Evolutionary conservation across 2,113 vertebrate genomes (phyloP).

Genomic region (Butastur rufipennis): DNA sequence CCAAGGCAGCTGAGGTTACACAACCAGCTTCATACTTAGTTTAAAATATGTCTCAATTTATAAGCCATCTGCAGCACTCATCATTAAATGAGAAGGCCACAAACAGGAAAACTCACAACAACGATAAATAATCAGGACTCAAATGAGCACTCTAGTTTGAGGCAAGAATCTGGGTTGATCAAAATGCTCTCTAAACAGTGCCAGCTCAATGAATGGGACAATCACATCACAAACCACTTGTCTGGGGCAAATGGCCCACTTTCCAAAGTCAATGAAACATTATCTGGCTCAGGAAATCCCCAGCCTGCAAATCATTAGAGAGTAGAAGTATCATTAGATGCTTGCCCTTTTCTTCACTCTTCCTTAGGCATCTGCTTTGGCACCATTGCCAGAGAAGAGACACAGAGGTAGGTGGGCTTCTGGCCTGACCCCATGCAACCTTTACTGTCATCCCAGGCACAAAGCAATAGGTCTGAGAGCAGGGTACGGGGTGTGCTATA

Average conservation of each 20-base stretch:
- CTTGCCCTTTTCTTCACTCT: neutral
- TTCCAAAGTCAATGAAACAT: neutral
- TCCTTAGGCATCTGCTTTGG: neutral
- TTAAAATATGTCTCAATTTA: slow-evolving; percentile 65
- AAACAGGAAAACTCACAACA: slow-evolving; percentile 50
- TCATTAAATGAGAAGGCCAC: slow-evolving; percentile 29
- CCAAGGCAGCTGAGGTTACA: slow-evolving; percentile 57
- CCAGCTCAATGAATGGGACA: slow-evolving; percentile 39
- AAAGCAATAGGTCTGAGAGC: neutral
- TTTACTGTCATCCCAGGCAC: neutral
- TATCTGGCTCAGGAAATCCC: slow-evolving; percentile 32
- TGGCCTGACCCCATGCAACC: neutral
- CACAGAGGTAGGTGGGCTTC: neutral
- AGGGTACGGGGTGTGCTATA: neutral
- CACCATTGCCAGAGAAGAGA: neutral
- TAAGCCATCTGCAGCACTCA: slow-evolving; percentile 46
- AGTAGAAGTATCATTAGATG: neutral
- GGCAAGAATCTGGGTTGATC: slow-evolving; percentile 26
- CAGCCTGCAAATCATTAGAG: neutral
- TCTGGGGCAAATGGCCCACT: slow-evolving; percentile 17
- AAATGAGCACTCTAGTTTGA: slow-evolving; percentile 31
- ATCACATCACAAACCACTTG: slow-evolving; percentile 22
- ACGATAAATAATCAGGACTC: slow-evolving; percentile 30
- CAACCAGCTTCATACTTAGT: slow-evolving; percentile 45
- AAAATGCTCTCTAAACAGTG: slow-evolving; percentile 10